Evolutionary conservation across 1,140 invertebrate genomes (phyloP).

Genomic region (Argopecten irradians): DNA sequence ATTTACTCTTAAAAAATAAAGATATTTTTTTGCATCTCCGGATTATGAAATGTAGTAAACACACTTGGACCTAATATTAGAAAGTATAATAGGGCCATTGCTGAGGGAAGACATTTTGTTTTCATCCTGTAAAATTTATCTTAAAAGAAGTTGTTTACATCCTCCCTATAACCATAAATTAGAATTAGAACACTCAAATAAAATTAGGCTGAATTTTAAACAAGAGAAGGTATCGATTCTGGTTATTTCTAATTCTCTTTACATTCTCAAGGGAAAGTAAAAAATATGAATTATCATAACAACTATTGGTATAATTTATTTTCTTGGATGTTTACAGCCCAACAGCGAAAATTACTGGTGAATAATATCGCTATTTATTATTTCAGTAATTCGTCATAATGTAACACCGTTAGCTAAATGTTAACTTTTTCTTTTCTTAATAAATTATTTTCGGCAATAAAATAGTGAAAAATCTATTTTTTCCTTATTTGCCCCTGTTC

Average conservation of each 20-base stretch:
- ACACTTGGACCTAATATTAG: background rate
- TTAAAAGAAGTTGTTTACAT: background rate
- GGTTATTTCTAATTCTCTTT: background rate
- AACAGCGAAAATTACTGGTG: background rate
- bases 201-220: conserved; percentile 4
- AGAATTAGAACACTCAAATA: background rate
- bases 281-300: conserved; percentile 13
- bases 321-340: background rate
- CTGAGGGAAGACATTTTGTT: background rate
- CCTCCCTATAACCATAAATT: background rate
- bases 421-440: background rate
- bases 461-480: background rate
- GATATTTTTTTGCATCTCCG: too few species aligned
- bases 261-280: background rate
- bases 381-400: background rate
- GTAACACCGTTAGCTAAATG: background rate
- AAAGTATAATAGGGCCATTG: background rate
- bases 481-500: background rate
- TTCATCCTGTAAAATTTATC: background rate
- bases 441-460: background rate
- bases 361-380: conserved; percentile 23
- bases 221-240: conserved; percentile 14
- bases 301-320: conserved; percentile 10
- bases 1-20: too few species aligned
- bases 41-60: background rate